Percentiles rank a stretch among this genome's conserved stretches.
These are phyloP conservation scores for Iguana delicatissima DNA, from an alignment of 2,797 vertebrate species.

Conservation along the genomic window DNA sequence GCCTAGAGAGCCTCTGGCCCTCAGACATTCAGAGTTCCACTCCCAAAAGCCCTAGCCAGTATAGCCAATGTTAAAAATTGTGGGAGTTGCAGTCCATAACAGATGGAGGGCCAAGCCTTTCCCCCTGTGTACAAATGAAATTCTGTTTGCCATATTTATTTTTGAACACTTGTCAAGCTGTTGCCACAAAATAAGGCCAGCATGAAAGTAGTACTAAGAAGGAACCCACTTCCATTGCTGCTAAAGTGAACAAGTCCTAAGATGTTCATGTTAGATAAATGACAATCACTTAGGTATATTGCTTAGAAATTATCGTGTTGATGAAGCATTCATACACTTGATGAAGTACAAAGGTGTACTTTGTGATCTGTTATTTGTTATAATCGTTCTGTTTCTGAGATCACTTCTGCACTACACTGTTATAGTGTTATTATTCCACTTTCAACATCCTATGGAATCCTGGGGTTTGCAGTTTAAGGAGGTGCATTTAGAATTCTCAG, in stretches of 20 bases:
- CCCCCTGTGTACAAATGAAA: not conserved
- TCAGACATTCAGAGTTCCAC: too few relatives aligned
- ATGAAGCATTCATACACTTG: not conserved
- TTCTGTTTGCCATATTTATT: not conserved
- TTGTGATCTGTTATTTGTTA: too few relatives aligned
- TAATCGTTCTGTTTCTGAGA: too few relatives aligned
- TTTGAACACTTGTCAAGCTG: not conserved
- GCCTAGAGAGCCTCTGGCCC: too few relatives aligned
- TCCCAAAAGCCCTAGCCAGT: not conserved
- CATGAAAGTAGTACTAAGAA: not conserved
- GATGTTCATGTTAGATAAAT: constrained; percentile 20
- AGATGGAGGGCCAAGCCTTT: not conserved
- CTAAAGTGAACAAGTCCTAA: not conserved
- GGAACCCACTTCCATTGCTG: constrained; percentile 16
- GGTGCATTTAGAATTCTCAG: too few relatives aligned
- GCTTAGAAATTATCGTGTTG: not conserved
- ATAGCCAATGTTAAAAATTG: not conserved
- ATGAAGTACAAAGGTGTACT: not conserved
- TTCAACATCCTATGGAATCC: too few relatives aligned
- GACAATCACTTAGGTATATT: not conserved
- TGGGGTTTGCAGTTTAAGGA: too few relatives aligned
- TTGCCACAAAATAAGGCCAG: not conserved
- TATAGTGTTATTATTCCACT: too few relatives aligned
- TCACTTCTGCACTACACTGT: too few relatives aligned
- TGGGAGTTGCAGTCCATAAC: not conserved